Percentiles rank a stretch among this genome's conserved stretches.
These are phyloP conservation scores for Erythrolamprus reginae DNA, from an alignment of 2,113 vertebrate species.

Conservation along the genomic window DNA sequence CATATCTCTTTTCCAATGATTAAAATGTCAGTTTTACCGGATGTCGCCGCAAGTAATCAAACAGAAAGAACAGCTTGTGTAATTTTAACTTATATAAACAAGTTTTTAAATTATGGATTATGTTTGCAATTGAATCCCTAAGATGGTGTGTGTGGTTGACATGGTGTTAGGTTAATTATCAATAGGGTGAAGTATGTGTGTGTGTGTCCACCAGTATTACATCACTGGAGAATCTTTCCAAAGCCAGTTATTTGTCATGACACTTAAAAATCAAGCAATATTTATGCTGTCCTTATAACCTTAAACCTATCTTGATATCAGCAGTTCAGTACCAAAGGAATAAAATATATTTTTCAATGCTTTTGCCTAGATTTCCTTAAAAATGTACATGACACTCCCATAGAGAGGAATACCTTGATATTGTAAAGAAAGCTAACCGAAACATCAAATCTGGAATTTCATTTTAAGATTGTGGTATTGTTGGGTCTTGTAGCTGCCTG, in stretches of 20 bases:
- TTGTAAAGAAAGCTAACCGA: background rate
- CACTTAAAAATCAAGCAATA: background rate
- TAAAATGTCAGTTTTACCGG: constrained; percentile 14
- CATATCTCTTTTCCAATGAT: constrained; percentile 52
- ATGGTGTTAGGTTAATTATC: background rate
- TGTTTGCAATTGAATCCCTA: constrained; percentile 27
- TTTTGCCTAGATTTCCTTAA: constrained; percentile 23
- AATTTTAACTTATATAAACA: constrained; percentile 53
- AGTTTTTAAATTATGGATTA: constrained; percentile 35
- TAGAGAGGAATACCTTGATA: background rate
- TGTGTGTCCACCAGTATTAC: background rate
- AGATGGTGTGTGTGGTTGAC: background rate
- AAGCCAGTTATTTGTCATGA: background rate
- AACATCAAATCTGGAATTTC: background rate
- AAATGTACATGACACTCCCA: background rate
- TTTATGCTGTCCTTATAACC: constrained; percentile 19
- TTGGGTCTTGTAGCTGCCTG: background rate
- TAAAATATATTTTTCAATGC: constrained; percentile 54
- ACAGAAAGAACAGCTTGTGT: constrained; percentile 18
- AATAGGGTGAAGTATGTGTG: background rate
- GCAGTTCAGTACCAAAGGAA: constrained; percentile 40
- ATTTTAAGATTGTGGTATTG: background rate
- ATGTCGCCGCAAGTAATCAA: constrained; percentile 18
- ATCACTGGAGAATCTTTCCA: constrained; percentile 6
- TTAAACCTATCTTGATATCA: background rate